Evolutionary conservation across 2,113 vertebrate species (phyloP).

Genomic region (Petroica traversi): DNA sequence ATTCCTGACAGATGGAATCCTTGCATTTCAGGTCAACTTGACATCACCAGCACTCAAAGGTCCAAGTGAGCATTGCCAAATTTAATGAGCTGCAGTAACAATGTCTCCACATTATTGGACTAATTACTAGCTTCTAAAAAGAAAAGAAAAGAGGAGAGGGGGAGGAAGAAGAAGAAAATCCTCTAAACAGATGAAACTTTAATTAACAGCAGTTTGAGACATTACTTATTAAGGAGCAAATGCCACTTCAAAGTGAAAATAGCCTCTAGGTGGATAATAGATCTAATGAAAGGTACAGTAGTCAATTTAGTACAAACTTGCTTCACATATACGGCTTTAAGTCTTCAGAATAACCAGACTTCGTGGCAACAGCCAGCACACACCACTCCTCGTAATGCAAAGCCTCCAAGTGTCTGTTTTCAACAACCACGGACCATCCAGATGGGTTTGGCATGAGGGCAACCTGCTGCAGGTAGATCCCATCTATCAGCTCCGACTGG

Average conservation of each 20-base stretch:
- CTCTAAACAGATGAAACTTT: conserved; percentile 67
- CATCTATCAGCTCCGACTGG: background rate
- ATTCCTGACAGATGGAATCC: conserved; percentile 62
- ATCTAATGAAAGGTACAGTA: conserved; percentile 4
- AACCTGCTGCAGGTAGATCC: background rate
- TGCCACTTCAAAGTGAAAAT: conserved; percentile 59
- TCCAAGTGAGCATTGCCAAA: conserved; percentile 56
- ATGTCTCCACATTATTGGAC: conserved; percentile 31
- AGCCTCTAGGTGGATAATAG: conserved; percentile 46
- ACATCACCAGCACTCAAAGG: conserved; percentile 42
- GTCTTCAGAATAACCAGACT: background rate
- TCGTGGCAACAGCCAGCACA: background rate
- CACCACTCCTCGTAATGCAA: fast-evolving
- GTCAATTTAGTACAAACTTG: background rate
- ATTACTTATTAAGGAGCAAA: conserved; percentile 46
- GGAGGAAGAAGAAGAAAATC: background rate
- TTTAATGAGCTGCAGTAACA: conserved; percentile 68
- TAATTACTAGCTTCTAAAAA: conserved; percentile 62
- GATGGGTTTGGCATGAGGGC: background rate
- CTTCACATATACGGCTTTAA: background rate
- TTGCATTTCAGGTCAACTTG: conserved; percentile 46
- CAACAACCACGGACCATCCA: fast-evolving
- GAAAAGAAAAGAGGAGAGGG: background rate
- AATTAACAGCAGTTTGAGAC: conserved; percentile 64
- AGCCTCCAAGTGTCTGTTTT: background rate